Evolutionary conservation across 2,113 vertebrate genomes (phyloP), one percentile per base, ranked within the genome.

Genomic region (Apaloderma vittatum): DNA sequence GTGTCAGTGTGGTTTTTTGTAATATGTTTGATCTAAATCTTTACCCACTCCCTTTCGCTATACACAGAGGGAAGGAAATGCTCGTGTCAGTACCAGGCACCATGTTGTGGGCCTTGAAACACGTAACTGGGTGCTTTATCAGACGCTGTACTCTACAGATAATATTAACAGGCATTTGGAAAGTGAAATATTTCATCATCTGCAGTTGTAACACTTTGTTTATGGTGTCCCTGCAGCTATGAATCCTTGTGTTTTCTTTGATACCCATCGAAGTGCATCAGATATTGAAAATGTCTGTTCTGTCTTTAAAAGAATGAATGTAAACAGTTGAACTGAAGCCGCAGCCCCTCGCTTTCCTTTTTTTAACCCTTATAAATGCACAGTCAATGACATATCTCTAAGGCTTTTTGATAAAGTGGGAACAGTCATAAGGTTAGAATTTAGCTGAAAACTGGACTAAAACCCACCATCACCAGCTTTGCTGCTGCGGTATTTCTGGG

Each of bases 111-210:
- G 16, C 67, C 68, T 51, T 32, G 22, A 70, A 68, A 55, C 3
- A 2, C 0, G 7, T 15, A 3, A 8, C 5, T 16, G 30, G 12
- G 16, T 77, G 55, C 63, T 59, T 27, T 15, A 1, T 52, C 29
- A 61, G 81, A 40, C 43, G 32, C 24, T 57, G 11, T 18, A 19
- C 43, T 14, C 34, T 34, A 19, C 46, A 79, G 36, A 3, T 52
- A 8, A 5, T 23, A 2, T 29, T 40, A 17, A 36, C 16, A 43
- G 58, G 26, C 73, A 48, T 58, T 63, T 77, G 62, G 24, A 26
- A 71, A 77, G 71, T 36, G 48, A 75, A 27, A 3, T 78, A 3
- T 34, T 78, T 49, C 40, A 61, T 78, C 14, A 58, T 54, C 36
- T 78, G n/a, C 29, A 40, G 36, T 29, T 63, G 61, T 10, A 82